Base-by-base conservation (phyloP, 2,113 vertebrate species). In the Cephalopterus ornatus region DNA sequence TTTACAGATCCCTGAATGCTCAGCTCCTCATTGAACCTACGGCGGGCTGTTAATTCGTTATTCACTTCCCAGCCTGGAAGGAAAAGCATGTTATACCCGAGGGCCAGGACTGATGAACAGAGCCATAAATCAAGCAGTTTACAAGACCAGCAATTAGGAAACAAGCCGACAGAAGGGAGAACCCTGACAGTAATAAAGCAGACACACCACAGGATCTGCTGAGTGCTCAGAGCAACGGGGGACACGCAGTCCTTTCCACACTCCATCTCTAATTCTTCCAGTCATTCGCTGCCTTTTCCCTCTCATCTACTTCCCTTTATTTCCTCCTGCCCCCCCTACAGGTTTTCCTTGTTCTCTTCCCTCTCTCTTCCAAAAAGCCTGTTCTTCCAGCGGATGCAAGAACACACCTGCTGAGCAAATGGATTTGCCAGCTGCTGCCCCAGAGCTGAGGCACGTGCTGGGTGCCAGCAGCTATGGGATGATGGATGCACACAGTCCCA, bases 41-140 rank as follows among this genome's bases (percentile, higher is more conserved):
- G 86, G 94, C 93, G 24, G 94, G 90, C 96, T 95, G 98, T 97
- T 98, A 98, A 98, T 97, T 97, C 96, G 83, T 96, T 96, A 96
- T 97, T 97, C 97, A 84, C 96, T 98, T 97, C 95, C 89, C 92
- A 95, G 93, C 91, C 97, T 98, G 93, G 96, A 98, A 97, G 96
- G 96, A 94, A 95, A 97, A 97, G 96, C 66, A 28, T 97, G 97
- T 92, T 96, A 92, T 94, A 97, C 97, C 97, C 88, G 6, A 93
- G 97, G 97, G 96, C 94, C 95, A 95, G 94, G 77, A 33, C 62
- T 79, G 95, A 97, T 94, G 93, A 98, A 95, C 76, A 74, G 72
- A 89, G 96, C 86, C 96, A 98, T 98, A 98, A 98, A 98, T 98
- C 98, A 98, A 49, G n/a, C 93, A 76, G 93, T 97, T 98, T 98